Base-by-base conservation (phyloP, 2,888 invertebrate species). In the Oligia fasciuncula region DNA sequence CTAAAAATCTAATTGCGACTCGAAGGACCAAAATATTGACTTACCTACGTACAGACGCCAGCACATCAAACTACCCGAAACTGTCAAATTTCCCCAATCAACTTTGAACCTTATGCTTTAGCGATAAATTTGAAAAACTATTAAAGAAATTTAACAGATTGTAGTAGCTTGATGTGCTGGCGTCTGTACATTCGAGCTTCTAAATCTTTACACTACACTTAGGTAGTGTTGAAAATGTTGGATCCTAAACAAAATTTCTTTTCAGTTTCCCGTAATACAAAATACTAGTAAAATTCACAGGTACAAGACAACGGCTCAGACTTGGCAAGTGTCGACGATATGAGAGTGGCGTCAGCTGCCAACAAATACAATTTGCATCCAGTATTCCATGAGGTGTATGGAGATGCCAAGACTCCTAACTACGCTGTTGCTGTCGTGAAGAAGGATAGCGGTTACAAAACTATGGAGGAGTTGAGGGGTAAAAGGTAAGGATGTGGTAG, bases 231-330 rank as follows among this genome's bases (percentile, higher is more conserved):
- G 46, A 46, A 46, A 46, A 46, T 46, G 3, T 46, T 46, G 13
- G 13, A 46, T 46, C 23, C 8, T 2, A 35, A 13, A 11, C 0
- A 67, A 46, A 49, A 35, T 0, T 35, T 43, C 8, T 73, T 46
- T 35, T 5, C 46, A 40, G 17, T 49, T 29, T 54, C 14, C 29
- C 8, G 1, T 72, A 29, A 40, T 54, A 72, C 14, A 54, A 54
- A 69, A 40, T 11, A 62, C 49, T 49, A 63, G 11, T 83, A 3
- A 23, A 57, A 46, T 35, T 4, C n/a, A 63, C 63, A 96, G 96
- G 96, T 98, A 17, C 97, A 97, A 90, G 97, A 97, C 86, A 97
- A 98, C 84, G 97, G 97, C 2, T 98, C 98, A 13, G 98, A 98
- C 90, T 93, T 98, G 46, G 97, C 98, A 35, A 97, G 98, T 0